These are phyloP conservation scores for Rotaria socialis DNA, from an alignment of 2,888 invertebrate species.

Conservation along the genomic window DNA sequence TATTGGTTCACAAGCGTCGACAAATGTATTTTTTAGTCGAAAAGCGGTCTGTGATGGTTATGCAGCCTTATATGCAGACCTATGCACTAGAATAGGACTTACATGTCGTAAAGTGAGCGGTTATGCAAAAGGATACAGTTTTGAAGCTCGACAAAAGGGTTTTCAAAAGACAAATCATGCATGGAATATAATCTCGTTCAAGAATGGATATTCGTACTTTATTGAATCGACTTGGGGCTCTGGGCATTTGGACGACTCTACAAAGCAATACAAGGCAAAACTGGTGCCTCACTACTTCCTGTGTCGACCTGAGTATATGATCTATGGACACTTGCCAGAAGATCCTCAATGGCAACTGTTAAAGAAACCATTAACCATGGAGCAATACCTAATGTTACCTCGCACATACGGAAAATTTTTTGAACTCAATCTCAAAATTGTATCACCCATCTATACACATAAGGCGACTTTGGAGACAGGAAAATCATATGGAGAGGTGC, in stretches of 20 bases:
- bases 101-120: constrained; percentile 28
- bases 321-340: background rate
- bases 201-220: constrained; percentile 1
- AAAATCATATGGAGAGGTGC: background rate
- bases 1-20: background rate
- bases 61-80: background rate
- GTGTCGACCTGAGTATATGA: background rate
- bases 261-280: background rate
- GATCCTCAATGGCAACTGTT: background rate
- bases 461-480: background rate
- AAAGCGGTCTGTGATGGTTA: constrained; percentile 41
- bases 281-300: background rate
- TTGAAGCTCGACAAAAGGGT: background rate
- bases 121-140: constrained; percentile 39
- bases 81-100: constrained; percentile 27
- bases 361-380: background rate
- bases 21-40: constrained; percentile 22
- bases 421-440: background rate
- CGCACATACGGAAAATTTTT: background rate
- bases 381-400: background rate
- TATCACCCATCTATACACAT: background rate
- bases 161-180: constrained; percentile 32
- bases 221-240: constrained; percentile 41
- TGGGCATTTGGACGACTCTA: background rate
- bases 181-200: constrained; percentile 38